phyloP scores from a whole-genome alignment of 2,113 vertebrate genomes.

The Ophthalmolycus amberensis region DNA sequence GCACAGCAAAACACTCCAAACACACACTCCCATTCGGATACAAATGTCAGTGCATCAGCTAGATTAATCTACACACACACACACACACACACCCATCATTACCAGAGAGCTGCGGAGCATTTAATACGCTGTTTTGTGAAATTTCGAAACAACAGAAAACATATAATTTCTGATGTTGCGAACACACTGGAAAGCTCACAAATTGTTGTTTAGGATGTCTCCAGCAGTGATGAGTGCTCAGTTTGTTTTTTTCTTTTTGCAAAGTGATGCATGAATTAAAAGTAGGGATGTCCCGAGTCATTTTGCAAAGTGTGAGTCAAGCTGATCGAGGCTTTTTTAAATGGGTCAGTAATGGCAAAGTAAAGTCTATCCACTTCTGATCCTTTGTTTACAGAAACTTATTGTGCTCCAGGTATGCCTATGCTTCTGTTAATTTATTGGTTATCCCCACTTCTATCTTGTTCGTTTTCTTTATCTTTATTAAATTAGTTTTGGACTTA shows the following conservation, averaged over 20 bases:
- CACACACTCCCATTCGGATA: conserved; percentile 27
- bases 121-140: conserved; percentile 25
- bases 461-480: background rate
- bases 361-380: background rate
- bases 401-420: background rate
- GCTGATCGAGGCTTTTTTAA: background rate
- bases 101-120: conserved; percentile 39
- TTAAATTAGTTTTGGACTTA: background rate
- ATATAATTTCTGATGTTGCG: background rate
- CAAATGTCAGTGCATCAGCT: conserved; percentile 24
- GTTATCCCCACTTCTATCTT: too few species aligned
- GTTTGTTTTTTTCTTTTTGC: conserved; percentile 33
- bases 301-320: background rate
- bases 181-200: background rate
- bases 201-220: conserved; percentile 36
- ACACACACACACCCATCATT: conserved; percentile 39
- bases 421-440: background rate
- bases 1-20: conserved; percentile 69
- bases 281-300: conserved; percentile 52
- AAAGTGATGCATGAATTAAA: conserved; percentile 49
- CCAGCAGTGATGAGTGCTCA: conserved; percentile 52
- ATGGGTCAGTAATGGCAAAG: background rate
- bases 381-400: conserved; percentile 10
- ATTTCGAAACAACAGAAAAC: conserved; percentile 2
- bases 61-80: conserved; percentile 26